Evolutionary conservation across 2,113 vertebrate genomes (phyloP).

Genomic region (Amphiprion ocellaris): DNA sequence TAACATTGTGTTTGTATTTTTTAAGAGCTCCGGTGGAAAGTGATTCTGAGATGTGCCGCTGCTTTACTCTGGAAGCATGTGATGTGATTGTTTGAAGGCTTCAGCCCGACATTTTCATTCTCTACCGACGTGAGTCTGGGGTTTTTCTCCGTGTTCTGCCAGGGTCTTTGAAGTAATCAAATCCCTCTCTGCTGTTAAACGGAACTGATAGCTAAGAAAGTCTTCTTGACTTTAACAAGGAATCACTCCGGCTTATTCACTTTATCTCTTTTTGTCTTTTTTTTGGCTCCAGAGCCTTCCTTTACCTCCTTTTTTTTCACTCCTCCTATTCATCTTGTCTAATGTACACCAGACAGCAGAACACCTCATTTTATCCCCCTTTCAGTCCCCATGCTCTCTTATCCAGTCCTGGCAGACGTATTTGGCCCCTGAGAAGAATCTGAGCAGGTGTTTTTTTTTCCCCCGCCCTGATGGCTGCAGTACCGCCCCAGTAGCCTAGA

Average conservation of each 20-base stretch:
- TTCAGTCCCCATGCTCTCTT: not conserved
- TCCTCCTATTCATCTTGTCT: not conserved
- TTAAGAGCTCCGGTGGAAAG: conserved; percentile 27
- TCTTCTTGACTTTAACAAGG: conserved; percentile 59
- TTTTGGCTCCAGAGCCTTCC: conserved; percentile 12
- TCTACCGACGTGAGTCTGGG: conserved; percentile 56
- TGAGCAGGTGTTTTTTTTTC: conserved; percentile 8
- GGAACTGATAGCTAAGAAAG: conserved; percentile 56
- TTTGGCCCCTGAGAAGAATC: too few species aligned
- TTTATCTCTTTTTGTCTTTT: conserved; percentile 26
- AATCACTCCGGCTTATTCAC: conserved; percentile 34
- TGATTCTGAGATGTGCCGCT: conserved; percentile 32
- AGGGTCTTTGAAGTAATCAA: conserved; percentile 68
- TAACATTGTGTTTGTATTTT: conserved; percentile 30
- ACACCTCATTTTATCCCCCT: not conserved
- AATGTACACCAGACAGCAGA: not conserved
- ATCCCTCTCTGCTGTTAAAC: conserved; percentile 60
- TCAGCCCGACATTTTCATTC: conserved; percentile 47
- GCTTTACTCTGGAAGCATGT: conserved; percentile 26
- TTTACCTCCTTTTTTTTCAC: not conserved
- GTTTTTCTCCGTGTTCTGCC: conserved; percentile 45
- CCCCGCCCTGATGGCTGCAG: conserved; percentile 28
- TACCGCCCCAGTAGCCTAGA: conserved; percentile 76
- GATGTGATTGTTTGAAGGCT: conserved; percentile 56
- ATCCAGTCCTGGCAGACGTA: not conserved